Conservation (phyloP, 2,888 invertebrate species). For the Boloria selene region DNA sequence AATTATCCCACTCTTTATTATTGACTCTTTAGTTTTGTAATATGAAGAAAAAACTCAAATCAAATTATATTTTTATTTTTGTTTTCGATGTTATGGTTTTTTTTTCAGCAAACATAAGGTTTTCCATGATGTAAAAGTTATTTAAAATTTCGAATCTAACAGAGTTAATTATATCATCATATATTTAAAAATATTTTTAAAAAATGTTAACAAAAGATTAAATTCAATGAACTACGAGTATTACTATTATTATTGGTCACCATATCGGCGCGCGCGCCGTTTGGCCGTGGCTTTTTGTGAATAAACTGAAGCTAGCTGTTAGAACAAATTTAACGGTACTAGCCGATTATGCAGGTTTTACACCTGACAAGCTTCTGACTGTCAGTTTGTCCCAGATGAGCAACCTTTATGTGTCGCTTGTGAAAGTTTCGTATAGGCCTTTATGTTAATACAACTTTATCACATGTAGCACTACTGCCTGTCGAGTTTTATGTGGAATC, state of each 20-base stretch:
- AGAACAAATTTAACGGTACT: constrained; percentile 77
- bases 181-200: too few relatives aligned
- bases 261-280: constrained; percentile 64
- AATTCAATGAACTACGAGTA: constrained; percentile 3
- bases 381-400: constrained; percentile 44
- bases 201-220: background rate
- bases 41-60: too few relatives aligned
- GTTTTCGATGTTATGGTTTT: too few relatives aligned
- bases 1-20: too few relatives aligned
- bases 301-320: constrained; percentile 62
- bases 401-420: constrained; percentile 40
- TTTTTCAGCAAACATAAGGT: too few relatives aligned
- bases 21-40: too few relatives aligned
- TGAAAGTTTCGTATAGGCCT: constrained; percentile 36
- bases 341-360: constrained; percentile 51
- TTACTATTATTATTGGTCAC: constrained; percentile 61
- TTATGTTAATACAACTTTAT: constrained; percentile 38
- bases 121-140: too few relatives aligned
- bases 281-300: constrained; percentile 70
- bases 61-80: too few relatives aligned
- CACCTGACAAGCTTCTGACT: constrained; percentile 51
- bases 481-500: background rate
- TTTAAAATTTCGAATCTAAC: too few relatives aligned
- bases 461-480: constrained; percentile 27
- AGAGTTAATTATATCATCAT: too few relatives aligned